A percentile compares a stretch with the other conserved stretches of the same genome.
Evolutionary conservation across 2,113 vertebrate genomes (phyloP).

Genomic region (Clarias gariepinus): DNA sequence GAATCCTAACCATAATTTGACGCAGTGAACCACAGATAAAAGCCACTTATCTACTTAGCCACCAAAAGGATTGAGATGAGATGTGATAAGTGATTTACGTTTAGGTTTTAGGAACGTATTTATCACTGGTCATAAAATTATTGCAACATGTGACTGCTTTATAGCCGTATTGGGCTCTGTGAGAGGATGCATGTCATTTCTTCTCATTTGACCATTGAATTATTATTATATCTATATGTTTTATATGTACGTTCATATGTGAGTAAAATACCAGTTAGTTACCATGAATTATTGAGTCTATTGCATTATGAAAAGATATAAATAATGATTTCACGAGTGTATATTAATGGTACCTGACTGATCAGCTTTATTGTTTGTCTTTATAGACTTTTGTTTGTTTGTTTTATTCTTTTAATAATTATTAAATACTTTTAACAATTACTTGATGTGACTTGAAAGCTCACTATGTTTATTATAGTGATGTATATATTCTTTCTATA

Average conservation of each 20-base stretch:
- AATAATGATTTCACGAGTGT: not conserved
- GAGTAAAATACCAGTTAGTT: not conserved
- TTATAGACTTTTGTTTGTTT: not conserved
- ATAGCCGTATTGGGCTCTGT: not conserved
- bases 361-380: not conserved
- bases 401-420: not conserved
- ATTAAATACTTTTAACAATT: not conserved
- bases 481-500: no score
- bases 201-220: not conserved
- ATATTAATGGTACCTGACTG: not conserved
- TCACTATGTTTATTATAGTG: no score
- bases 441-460: not conserved
- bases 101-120: not conserved
- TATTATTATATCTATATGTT: not conserved
- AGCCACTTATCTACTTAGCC: constrained; percentile 31
- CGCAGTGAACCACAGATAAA: constrained; percentile 43
- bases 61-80: not conserved
- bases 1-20: constrained; percentile 41
- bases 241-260: not conserved
- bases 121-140: constrained; percentile 11
- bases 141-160: not conserved
- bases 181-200: not conserved
- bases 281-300: not conserved
- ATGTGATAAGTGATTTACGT: constrained; percentile 20
- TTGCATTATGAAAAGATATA: not conserved